A percentile compares a stretch with the other conserved stretches of the same genome.
phyloP scores from a whole-genome alignment of 2,113 vertebrate species.

The Urocynchramus pylzowi region DNA sequence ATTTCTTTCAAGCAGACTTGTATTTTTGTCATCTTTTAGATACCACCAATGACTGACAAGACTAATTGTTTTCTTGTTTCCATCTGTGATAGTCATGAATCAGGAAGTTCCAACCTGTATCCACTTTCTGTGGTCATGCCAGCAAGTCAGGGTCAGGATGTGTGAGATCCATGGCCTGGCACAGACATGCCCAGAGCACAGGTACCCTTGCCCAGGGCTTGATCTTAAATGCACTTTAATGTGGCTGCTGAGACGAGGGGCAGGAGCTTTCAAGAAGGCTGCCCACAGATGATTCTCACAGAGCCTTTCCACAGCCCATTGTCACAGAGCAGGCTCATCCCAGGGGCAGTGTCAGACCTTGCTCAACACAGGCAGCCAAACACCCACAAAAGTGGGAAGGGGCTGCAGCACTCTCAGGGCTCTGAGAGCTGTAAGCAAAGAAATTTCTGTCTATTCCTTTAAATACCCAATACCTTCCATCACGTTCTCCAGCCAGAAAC shows the following conservation, averaged over 20 bases:
- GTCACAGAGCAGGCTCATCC: not conserved
- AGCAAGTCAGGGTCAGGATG: not conserved
- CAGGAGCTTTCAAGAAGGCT: not conserved
- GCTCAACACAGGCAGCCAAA: rapidly evolving
- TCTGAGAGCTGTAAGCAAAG: not conserved
- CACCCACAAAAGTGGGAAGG: rapidly evolving
- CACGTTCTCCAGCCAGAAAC: not conserved
- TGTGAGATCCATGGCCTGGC: rapidly evolving
- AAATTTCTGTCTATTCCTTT: not conserved
- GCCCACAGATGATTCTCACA: not conserved
- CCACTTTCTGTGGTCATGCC: not conserved
- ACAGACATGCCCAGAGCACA: rapidly evolving
- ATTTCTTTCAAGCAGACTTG: not conserved
- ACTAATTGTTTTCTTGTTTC: not conserved
- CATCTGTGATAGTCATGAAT: not conserved
- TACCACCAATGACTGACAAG: not conserved
- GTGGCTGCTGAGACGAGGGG: not conserved
- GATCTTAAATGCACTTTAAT: not conserved
- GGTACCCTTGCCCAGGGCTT: not conserved
- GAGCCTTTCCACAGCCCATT: not conserved
- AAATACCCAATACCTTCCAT: not conserved
- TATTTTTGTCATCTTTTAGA: not conserved
- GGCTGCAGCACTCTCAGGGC: not conserved
- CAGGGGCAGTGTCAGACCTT: not conserved
- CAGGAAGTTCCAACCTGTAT: not conserved